Percentiles rank a stretch among this genome's conserved stretches.
These are phyloP conservation scores for Branchinecta lindahli DNA, from an alignment of 1,140 invertebrate species.

Conservation along the genomic window DNA sequence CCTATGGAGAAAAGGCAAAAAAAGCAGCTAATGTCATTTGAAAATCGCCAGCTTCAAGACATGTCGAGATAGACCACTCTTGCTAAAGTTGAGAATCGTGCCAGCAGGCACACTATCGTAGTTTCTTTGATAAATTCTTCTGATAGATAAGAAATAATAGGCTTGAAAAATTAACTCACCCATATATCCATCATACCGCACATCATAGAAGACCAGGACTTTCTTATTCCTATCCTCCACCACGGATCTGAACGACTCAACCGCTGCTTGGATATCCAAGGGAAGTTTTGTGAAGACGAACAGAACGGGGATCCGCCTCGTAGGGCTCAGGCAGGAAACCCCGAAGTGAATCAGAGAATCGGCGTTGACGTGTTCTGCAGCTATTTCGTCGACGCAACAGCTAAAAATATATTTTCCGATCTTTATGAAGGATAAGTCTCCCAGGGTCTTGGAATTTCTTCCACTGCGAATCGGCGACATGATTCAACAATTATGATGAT, in stretches of 20 bases:
- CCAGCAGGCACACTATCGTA: no score
- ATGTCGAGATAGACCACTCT: no score
- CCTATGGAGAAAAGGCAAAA: no score
- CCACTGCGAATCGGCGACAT: no score
- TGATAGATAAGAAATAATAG: no score
- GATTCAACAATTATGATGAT: no score
- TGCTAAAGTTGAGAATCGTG: no score
- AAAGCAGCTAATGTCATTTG: no score
- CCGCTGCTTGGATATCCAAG: conserved; percentile 24
- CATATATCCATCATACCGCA: conserved; percentile 46
- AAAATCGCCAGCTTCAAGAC: no score
- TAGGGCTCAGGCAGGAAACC: conserved; percentile 54
- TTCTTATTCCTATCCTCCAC: conserved; percentile 32
- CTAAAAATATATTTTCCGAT: conserved; percentile 33
- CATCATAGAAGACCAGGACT: conserved; percentile 55
- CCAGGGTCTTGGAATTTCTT: neutral
- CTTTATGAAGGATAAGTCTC: conserved; percentile 11
- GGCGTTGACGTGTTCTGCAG: conserved; percentile 63
- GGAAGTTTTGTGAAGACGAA: conserved; percentile 38
- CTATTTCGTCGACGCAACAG: conserved; percentile 85
- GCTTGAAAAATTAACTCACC: conserved; percentile 33
- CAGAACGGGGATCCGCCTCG: conserved; percentile 48
- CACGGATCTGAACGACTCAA: conserved; percentile 27
- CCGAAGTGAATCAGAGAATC: conserved; percentile 85
- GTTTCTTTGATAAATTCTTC: no score